These are phyloP conservation scores for Turritopsis rubra DNA, from an alignment of 30 jellyfish, hydroid and myxozoan species.

Conservation along the genomic window DNA sequence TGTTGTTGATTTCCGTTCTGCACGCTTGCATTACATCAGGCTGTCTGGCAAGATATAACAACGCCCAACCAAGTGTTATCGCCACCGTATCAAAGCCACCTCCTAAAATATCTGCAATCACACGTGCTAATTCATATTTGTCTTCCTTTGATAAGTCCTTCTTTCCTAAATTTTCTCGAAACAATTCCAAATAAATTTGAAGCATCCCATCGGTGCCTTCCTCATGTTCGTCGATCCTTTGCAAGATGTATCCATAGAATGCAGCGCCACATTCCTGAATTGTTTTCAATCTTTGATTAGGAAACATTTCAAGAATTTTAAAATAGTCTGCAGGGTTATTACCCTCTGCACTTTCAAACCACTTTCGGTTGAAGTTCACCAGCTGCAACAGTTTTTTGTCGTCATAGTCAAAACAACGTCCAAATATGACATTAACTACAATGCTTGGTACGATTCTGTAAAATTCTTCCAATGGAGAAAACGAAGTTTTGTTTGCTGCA, in stretches of 20 bases:
- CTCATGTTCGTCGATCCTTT: slow-evolving; percentile 10
- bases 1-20: slow-evolving; percentile 4
- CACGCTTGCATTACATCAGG: slow-evolving; percentile 13
- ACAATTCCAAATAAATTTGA: neutral
- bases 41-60: neutral
- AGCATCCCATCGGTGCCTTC: neutral
- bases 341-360: slow-evolving; percentile 43
- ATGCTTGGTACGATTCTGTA: slow-evolving; percentile 20
- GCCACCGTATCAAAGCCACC: slow-evolving; percentile 52
- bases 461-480: slow-evolving; percentile 21
- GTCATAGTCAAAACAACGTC: slow-evolving; percentile 14
- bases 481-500: neutral
- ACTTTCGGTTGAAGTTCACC: slow-evolving; percentile 8
- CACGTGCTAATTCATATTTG: slow-evolving; percentile 17
- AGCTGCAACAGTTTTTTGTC: slow-evolving; percentile 14
- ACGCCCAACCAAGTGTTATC: slow-evolving; percentile 20
- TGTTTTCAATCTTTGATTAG: slow-evolving; percentile 17
- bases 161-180: slow-evolving; percentile 3
- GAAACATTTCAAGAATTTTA: slow-evolving; percentile 17
- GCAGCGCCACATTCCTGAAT: slow-evolving; percentile 15
- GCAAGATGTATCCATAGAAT: neutral
- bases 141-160: slow-evolving; percentile 3
- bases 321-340: slow-evolving; percentile 36
- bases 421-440: slow-evolving; percentile 22
- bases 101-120: slow-evolving; percentile 27